Percentiles rank a stretch among this genome's conserved stretches.
phyloP scores from a whole-genome alignment of 2,888 invertebrate species.

The Asteroscopus sphinx region DNA sequence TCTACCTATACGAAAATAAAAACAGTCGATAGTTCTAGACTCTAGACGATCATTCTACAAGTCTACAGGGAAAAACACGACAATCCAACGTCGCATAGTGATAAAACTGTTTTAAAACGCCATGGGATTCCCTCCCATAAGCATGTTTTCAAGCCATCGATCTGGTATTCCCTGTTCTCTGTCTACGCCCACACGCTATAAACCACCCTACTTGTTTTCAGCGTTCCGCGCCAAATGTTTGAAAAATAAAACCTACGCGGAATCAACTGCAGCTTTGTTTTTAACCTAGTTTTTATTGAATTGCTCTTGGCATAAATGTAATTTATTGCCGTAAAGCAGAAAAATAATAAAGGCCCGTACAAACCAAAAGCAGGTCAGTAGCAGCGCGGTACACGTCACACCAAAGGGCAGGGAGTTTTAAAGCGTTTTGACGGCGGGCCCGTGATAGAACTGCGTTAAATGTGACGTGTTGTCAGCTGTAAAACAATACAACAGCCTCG shows the following conservation, averaged over 20 bases:
- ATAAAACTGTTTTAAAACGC: constrained; percentile 6
- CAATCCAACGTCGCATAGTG: constrained; percentile 1
- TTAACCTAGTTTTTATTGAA: constrained; percentile 19
- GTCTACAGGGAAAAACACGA: constrained; percentile 5
- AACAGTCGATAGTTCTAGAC: too few species aligned
- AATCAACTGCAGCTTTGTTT: constrained; percentile 24
- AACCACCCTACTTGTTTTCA: constrained; percentile 43
- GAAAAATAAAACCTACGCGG: constrained; percentile 25
- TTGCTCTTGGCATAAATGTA: constrained; percentile 13
- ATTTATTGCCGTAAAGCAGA: not conserved
- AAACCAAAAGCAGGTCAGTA: too few species aligned
- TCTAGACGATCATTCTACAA: too few species aligned
- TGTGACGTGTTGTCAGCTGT: too few species aligned
- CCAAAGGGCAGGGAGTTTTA: too few species aligned
- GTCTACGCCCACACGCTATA: constrained; percentile 29
- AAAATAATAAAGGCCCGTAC: too few species aligned
- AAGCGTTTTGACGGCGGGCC: too few species aligned
- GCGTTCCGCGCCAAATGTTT: constrained; percentile 12
- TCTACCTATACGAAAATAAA: too few species aligned
- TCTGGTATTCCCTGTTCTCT: constrained; percentile 42
- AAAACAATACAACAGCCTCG: too few species aligned
- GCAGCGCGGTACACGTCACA: too few species aligned
- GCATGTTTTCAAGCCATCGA: constrained; percentile 46
- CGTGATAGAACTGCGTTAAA: too few species aligned
- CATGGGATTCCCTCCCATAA: constrained; percentile 30